phyloP scores from a whole-genome alignment of 30 jellyfish, hydroid and myxozoan species.

The Aurelia sp. region DNA sequence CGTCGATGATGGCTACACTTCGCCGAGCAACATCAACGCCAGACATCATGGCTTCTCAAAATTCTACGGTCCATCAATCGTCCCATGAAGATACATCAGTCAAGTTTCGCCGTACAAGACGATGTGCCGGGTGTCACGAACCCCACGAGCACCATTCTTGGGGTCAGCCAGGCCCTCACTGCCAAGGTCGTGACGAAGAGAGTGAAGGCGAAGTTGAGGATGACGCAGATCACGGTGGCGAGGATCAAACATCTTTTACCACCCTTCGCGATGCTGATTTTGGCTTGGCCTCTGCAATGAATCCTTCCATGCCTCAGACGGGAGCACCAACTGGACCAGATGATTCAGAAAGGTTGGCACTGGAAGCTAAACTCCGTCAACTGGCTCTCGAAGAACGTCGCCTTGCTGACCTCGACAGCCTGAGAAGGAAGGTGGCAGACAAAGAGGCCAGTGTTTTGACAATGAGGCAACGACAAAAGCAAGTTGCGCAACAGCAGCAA shows the following conservation, averaged over 20 bases:
- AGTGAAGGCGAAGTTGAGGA: too few species aligned
- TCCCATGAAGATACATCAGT: not conserved
- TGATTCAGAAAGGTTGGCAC: not conserved
- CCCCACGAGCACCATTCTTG: not conserved
- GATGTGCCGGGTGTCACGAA: not conserved
- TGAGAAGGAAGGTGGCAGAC: too few species aligned
- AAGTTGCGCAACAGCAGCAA: not conserved
- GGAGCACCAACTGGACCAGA: not conserved
- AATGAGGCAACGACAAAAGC: not conserved
- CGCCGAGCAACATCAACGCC: not conserved
- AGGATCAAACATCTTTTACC: not conserved
- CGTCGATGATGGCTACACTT: not conserved
- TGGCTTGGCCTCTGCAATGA: not conserved
- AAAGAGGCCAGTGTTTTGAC: not conserved
- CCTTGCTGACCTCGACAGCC: too few species aligned
- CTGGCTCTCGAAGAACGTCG: too few species aligned
- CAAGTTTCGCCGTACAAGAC: not conserved
- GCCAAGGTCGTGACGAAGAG: not conserved
- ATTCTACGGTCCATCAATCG: not conserved
- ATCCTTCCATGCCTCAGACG: not conserved
- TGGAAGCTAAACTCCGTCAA: too few species aligned
- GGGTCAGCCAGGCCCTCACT: slow-evolving; percentile 10
- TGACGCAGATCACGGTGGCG: too few species aligned
- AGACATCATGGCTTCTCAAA: not conserved
- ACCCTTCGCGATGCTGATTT: not conserved